Conservation (phyloP, 2,888 invertebrate species). For the Leptinotarsa rubiginosa region DNA sequence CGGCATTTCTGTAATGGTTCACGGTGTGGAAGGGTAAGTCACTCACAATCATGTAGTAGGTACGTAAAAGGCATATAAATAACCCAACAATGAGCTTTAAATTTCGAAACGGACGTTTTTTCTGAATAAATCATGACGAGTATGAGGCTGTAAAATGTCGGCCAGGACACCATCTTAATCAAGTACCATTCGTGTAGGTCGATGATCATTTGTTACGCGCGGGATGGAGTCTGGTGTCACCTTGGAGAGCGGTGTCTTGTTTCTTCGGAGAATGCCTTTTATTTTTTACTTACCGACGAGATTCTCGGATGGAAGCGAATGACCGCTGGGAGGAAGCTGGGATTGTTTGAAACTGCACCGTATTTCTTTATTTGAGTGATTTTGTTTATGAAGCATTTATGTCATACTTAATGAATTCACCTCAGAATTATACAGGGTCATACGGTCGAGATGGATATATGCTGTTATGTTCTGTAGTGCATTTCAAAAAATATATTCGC, state of each 20-base stretch:
- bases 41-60: slow-evolving; percentile 3
- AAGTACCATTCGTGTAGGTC: slow-evolving; percentile 34
- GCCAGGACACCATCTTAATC: slow-evolving; percentile 34
- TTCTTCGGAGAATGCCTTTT: slow-evolving; percentile 16
- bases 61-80: slow-evolving; percentile 25
- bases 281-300: neutral
- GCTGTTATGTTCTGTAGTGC: too few relatives aligned
- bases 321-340: neutral
- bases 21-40: slow-evolving; percentile 8
- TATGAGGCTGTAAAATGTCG: slow-evolving; percentile 35
- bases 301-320: neutral
- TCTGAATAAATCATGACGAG: slow-evolving; percentile 30
- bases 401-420: neutral
- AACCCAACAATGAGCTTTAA: slow-evolving; percentile 37
- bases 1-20: slow-evolving; percentile 4
- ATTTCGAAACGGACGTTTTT: slow-evolving; percentile 33
- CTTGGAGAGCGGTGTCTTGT: slow-evolving; percentile 4
- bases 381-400: too few relatives aligned
- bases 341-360: too few relatives aligned
- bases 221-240: slow-evolving; percentile 15
- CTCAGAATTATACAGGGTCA: too few relatives aligned
- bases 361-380: too few relatives aligned
- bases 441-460: too few relatives aligned
- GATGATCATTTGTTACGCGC: slow-evolving; percentile 27
- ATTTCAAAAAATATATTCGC: too few relatives aligned